Percentiles rank a stretch among this genome's conserved stretches.
phyloP scores from a whole-genome alignment of 2,888 invertebrate genomes.

The Alsophila aescularia region DNA sequence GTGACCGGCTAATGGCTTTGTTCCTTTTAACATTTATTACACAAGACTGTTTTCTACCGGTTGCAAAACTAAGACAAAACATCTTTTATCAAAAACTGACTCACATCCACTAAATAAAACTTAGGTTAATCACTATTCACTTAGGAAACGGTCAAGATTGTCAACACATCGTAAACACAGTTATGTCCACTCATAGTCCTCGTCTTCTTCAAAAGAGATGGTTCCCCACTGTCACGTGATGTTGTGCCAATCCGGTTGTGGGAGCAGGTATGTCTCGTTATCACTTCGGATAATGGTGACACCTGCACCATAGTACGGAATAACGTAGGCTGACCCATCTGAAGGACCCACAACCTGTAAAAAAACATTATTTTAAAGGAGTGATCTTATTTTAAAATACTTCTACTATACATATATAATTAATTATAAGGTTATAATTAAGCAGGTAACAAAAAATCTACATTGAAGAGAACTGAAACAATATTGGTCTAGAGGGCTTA shows the following conservation, averaged over 20 bases:
- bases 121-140: constrained; percentile 16
- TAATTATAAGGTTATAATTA: too few relatives aligned
- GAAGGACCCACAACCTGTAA: constrained; percentile 93
- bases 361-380: neutral
- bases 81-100: neutral
- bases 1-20: too few relatives aligned
- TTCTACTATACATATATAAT: too few relatives aligned
- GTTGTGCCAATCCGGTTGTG: constrained; percentile 91
- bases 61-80: neutral
- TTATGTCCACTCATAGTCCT: constrained; percentile 81
- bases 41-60: neutral
- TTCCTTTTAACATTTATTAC: too few relatives aligned
- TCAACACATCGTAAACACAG: constrained; percentile 11
- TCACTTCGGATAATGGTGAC: constrained; percentile 91
- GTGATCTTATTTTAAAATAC: too few relatives aligned
- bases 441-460: too few relatives aligned
- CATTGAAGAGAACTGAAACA: too few relatives aligned
- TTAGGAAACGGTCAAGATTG: constrained; percentile 5
- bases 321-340: constrained; percentile 97
- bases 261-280: constrained; percentile 93
- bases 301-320: constrained; percentile 96
- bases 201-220: constrained; percentile 75
- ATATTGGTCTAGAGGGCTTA: too few relatives aligned
- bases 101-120: constrained; percentile 16
- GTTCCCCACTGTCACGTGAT: constrained; percentile 83